These are phyloP conservation scores for Colletes collaris DNA, from an alignment of 2,888 invertebrate genomes.

Conservation along the genomic window DNA sequence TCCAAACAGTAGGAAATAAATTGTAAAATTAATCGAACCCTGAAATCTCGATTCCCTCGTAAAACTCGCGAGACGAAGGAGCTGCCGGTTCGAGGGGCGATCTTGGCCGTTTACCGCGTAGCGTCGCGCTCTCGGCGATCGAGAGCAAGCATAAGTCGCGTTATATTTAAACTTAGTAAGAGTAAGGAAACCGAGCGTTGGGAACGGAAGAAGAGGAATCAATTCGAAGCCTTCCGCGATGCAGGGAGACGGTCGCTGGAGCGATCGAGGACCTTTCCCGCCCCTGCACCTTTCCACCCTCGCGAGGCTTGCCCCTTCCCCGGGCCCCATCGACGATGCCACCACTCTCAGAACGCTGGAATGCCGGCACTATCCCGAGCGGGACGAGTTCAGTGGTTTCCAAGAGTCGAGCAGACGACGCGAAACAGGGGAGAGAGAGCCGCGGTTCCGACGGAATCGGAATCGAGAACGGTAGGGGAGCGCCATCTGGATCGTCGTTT, in stretches of 20 bases:
- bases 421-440: constrained; percentile 8
- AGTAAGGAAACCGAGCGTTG: constrained; percentile 4
- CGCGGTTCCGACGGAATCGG: constrained; percentile 11
- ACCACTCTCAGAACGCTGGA: constrained; percentile 61
- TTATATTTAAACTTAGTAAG: neutral
- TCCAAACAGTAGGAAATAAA: neutral
- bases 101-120: neutral
- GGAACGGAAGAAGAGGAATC: neutral
- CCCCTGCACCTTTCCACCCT: constrained; percentile 58
- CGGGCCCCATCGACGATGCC: constrained; percentile 44
- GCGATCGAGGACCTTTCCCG: constrained; percentile 56
- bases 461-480: neutral
- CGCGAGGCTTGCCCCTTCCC: constrained; percentile 11
- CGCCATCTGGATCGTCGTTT: constrained; percentile 32
- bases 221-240: constrained; percentile 4
- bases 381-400: constrained; percentile 74
- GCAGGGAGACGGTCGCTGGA: constrained; percentile 14
- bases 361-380: constrained; percentile 65
- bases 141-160: neutral
- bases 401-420: constrained; percentile 70
- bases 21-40: constrained; percentile 2
- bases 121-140: neutral
- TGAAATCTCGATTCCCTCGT: constrained; percentile 1
- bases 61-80: neutral
- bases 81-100: neutral